Evolutionary conservation across 2,113 vertebrate species (phyloP).

Genomic region (Barbus barbus): DNA sequence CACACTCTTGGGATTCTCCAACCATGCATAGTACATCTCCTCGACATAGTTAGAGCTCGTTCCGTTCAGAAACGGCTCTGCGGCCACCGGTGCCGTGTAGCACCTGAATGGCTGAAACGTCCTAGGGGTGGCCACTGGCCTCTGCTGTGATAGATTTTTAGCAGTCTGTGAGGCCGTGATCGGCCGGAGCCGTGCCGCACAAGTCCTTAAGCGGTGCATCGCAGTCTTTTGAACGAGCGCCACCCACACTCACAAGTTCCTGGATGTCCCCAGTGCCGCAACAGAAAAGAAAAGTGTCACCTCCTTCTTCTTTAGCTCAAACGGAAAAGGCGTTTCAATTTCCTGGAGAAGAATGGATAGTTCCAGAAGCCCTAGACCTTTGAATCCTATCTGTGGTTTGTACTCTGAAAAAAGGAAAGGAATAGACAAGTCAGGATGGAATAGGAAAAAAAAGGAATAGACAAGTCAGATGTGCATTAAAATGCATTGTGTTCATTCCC

Average conservation of each 20-base stretch:
- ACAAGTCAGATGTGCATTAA: too few species aligned
- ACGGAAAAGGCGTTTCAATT: constrained; percentile 9
- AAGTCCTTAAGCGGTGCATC: constrained; percentile 99
- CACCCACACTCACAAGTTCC: constrained; percentile 49
- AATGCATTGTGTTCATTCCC: too few species aligned
- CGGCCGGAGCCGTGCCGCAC: constrained; percentile 89
- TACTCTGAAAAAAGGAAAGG: not conserved
- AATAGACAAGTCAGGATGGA: too few species aligned
- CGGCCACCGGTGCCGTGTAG: constrained; percentile 89
- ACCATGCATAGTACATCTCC: constrained; percentile 99
- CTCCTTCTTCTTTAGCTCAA: constrained; percentile 26
- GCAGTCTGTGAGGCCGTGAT: constrained; percentile 63
- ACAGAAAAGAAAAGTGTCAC: constrained; percentile 25
- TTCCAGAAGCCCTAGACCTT: not conserved
- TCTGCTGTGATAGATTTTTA: constrained; percentile 65
- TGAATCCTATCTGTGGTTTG: not conserved
- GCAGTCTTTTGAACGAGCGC: constrained; percentile 69
- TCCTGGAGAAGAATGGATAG: not conserved
- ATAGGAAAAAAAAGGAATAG: too few species aligned
- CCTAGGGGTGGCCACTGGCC: constrained; percentile 77
- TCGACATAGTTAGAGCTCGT: constrained; percentile 99
- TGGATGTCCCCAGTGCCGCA: constrained; percentile 33
- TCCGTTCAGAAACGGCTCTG: constrained; percentile 95
- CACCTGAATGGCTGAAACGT: constrained; percentile 90
- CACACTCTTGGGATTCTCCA: constrained; percentile 97